These are phyloP conservation scores for Zeus faber DNA, from an alignment of 2,113 vertebrate species.

Conservation along the genomic window DNA sequence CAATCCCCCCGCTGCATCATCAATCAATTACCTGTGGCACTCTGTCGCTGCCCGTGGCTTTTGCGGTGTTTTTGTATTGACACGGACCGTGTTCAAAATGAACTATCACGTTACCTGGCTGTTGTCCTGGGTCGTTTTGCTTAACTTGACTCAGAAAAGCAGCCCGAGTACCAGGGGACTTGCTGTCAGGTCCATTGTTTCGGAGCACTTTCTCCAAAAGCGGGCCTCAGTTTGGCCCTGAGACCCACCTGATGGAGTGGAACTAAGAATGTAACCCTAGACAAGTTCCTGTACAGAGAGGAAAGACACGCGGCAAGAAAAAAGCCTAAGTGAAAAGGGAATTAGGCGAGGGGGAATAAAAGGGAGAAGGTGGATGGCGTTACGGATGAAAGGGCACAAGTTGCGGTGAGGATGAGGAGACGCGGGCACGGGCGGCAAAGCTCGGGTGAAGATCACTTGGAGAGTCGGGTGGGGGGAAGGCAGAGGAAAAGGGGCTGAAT, in stretches of 20 bases:
- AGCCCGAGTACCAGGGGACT: conserved; percentile 10
- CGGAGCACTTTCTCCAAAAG: conserved; percentile 1
- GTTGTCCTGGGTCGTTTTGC: no score
- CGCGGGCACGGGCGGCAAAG: no score
- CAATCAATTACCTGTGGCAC: conserved; percentile 22
- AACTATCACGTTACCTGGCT: no score
- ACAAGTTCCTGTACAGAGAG: neutral
- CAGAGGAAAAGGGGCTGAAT: no score
- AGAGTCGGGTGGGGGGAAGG: no score
- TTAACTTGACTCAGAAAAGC: no score
- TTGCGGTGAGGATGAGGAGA: no score
- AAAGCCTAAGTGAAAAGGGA: neutral
- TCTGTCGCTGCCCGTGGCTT: neutral
- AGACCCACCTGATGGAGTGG: conserved; percentile 8
- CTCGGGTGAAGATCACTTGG: no score
- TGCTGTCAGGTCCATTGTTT: conserved; percentile 8
- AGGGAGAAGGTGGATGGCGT: no score
- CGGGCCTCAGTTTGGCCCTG: neutral
- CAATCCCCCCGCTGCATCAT: conserved; percentile 20
- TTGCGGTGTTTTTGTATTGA: neutral
- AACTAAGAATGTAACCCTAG: conserved; percentile 18
- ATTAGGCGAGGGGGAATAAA: neutral
- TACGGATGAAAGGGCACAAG: no score
- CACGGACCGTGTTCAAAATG: no score
- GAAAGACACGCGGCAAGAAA: neutral